These are phyloP conservation scores for Vimba vimba DNA, from an alignment of 2,113 vertebrate genomes.

Conservation along the genomic window DNA sequence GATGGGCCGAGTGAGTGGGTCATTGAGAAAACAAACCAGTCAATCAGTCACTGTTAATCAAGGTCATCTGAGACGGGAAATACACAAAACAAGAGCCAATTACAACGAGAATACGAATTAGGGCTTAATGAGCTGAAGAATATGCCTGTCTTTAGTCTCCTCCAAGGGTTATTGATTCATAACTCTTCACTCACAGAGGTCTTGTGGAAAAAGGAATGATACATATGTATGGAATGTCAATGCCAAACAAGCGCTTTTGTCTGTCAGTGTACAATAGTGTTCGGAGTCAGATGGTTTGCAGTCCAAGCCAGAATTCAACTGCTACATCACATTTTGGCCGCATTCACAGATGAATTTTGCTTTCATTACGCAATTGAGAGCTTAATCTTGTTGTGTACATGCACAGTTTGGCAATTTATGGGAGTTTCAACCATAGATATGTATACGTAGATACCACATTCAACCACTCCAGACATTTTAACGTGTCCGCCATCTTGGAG, in stretches of 20 bases:
- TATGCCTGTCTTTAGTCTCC: slow-evolving; percentile 16
- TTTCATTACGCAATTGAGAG: no score
- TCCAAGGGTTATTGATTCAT: slow-evolving; percentile 13
- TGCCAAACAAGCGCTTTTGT: slow-evolving; percentile 2
- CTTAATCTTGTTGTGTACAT: no score
- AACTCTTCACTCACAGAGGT: slow-evolving; percentile 20
- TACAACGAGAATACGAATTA: slow-evolving; percentile 36
- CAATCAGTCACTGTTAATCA: slow-evolving; percentile 37
- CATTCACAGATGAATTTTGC: background rate
- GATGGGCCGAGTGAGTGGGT: background rate
- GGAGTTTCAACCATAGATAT: background rate
- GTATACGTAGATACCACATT: no score
- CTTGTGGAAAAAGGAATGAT: slow-evolving; percentile 14
- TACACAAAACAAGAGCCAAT: slow-evolving; percentile 22
- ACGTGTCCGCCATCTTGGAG: no score
- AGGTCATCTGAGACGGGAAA: slow-evolving; percentile 42
- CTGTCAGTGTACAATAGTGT: background rate
- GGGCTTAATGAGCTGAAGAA: slow-evolving; percentile 11
- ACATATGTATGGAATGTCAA: slow-evolving; percentile 5
- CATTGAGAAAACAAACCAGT: slow-evolving; percentile 23
- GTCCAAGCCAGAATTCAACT: background rate
- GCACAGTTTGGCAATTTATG: background rate
- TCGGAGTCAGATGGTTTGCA: background rate
- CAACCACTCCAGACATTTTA: no score
- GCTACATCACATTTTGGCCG: background rate